Evolutionary conservation across 2,113 vertebrate species (phyloP).

Genomic region (Hipposideros armiger): DNA sequence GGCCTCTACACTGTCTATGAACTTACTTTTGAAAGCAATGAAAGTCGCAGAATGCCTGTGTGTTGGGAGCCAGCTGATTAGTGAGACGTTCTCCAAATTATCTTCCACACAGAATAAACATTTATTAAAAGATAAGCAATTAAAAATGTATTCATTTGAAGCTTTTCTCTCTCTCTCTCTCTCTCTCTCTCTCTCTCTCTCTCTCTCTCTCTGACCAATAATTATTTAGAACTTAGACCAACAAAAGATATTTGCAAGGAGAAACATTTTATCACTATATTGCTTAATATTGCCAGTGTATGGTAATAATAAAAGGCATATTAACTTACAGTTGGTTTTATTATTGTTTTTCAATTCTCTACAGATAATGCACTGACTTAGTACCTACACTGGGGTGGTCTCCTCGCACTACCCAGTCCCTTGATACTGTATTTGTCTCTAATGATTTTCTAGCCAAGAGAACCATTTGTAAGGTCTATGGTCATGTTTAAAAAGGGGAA

Average conservation of each 20-base stretch:
- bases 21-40: background rate
- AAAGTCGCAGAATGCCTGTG: background rate
- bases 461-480: background rate
- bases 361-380: background rate
- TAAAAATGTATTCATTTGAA: slow-evolving; percentile 21
- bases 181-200: no score
- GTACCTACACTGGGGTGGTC: background rate
- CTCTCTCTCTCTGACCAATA: background rate
- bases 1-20: background rate
- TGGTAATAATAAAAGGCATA: background rate
- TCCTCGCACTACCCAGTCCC: background rate
- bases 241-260: background rate
- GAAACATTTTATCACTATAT: background rate
- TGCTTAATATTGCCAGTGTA: background rate
- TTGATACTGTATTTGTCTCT: background rate
- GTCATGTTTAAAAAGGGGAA: background rate
- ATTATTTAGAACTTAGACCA: slow-evolving; percentile 42
- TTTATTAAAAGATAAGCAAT: slow-evolving; percentile 24
- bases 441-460: background rate
- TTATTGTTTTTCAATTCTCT: background rate
- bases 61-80: background rate
- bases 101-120: slow-evolving; percentile 13
- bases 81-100: slow-evolving; percentile 11
- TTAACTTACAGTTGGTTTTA: background rate
- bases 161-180: no score